Evolutionary conservation across 2,888 invertebrate genomes (phyloP).

Genomic region (Adela reaumurella): DNA sequence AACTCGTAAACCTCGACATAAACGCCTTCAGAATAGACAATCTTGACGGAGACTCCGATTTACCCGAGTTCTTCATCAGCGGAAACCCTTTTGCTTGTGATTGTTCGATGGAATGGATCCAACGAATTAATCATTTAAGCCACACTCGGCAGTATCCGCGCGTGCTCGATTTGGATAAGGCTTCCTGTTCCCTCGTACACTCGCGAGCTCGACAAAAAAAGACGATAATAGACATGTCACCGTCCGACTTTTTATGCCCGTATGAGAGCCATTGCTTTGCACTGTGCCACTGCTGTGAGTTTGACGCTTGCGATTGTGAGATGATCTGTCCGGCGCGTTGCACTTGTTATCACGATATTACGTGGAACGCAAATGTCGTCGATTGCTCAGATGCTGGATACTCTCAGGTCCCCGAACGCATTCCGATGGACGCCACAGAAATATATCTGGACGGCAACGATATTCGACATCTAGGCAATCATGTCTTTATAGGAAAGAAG

Average conservation of each 20-base stretch:
- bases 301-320: conserved; percentile 86
- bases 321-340: conserved; percentile 86
- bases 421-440: conserved; percentile 88
- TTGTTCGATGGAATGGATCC: conserved; percentile 85
- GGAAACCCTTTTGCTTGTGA: conserved; percentile 83
- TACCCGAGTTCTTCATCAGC: conserved; percentile 77
- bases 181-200: conserved; percentile 72
- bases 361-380: conserved; percentile 80
- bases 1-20: conserved; percentile 68
- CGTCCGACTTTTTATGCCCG: conserved; percentile 76
- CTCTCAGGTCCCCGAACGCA: conserved; percentile 68
- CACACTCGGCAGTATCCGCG: conserved; percentile 72
- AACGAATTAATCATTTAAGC: conserved; percentile 74
- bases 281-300: conserved; percentile 87
- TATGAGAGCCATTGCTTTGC: conserved; percentile 82
- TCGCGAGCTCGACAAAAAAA: conserved; percentile 66
- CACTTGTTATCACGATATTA: conserved; percentile 81
- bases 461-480: conserved; percentile 72
- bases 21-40: conserved; percentile 67
- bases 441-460: conserved; percentile 83
- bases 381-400: conserved; percentile 76
- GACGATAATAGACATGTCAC: conserved; percentile 64
- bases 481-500: conserved; percentile 83
- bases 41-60: conserved; percentile 63
- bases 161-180: conserved; percentile 74